These are phyloP conservation scores for Pristionchus maxplancki DNA, from an alignment of 2,888 invertebrate genomes.

Conservation along the genomic window DNA sequence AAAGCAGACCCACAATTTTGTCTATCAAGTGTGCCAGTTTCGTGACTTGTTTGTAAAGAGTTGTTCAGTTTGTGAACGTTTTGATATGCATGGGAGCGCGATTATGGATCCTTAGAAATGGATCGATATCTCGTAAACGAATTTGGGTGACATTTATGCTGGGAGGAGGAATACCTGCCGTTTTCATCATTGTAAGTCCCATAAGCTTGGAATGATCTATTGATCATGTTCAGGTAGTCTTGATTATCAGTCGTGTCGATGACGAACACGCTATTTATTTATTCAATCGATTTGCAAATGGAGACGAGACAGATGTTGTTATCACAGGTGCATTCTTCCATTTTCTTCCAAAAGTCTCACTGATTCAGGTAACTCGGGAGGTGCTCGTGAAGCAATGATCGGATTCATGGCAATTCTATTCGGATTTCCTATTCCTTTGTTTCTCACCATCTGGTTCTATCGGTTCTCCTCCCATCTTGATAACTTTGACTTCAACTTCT, in stretches of 20 bases:
- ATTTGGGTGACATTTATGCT: not conserved
- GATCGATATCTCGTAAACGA: not conserved
- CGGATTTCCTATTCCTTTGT: conserved; percentile 23
- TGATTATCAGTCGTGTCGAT: not conserved
- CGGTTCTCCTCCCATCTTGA: not conserved
- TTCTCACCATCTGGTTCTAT: conserved; percentile 9
- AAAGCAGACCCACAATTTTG: not conserved
- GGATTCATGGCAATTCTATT: not conserved
- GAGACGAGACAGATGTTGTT: not conserved
- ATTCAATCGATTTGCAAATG: not conserved
- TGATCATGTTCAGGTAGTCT: not conserved
- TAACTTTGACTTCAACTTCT: no score
- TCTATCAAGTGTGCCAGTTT: not conserved
- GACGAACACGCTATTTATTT: not conserved
- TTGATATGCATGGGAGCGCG: conserved; percentile 16
- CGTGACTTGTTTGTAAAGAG: not conserved
- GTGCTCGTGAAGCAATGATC: not conserved
- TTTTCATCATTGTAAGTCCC: not conserved
- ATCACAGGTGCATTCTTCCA: not conserved
- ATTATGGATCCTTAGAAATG: not conserved
- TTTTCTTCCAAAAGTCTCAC: not conserved
- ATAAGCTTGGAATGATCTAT: not conserved
- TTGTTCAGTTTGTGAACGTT: not conserved
- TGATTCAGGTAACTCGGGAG: not conserved
- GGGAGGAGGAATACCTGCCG: not conserved